Evolutionary conservation across 2,888 invertebrate species (phyloP), one percentile per base, ranked within the genome.

Genomic region (Melanotus villosus): DNA sequence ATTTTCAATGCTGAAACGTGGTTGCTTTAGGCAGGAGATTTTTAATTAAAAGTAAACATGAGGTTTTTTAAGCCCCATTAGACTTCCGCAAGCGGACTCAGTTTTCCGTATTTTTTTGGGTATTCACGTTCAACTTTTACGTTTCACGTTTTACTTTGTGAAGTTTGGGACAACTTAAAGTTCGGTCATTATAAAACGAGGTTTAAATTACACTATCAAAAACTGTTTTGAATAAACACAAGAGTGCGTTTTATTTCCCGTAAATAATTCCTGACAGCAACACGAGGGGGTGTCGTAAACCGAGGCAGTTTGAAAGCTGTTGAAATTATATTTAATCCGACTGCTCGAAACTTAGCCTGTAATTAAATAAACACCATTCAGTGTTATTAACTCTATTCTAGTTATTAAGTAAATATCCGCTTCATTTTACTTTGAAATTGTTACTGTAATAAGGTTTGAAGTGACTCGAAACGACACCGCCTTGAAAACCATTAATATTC

Each of bases 401-500:
- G 32, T 38, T 57, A 38, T 64, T 64, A 56, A 64, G 32, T 54
- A 45, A 50, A 64, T 64, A 50, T 65, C 45, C 59, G 38, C 41
- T 56, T 41, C 54, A 36, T 66, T 60, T 60, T 57, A 66, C 50
- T 66, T 66, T 60, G 52, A 60, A 60, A 66, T 66, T 60, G 50
- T 60, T 30, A 45, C 63, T 43, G 23, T 50, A 64, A 68, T 68
- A 63, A 64, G 36, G 63, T 26, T 26, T 62, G 47, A 62, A 62
- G 60, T 62, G 57, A 36, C 47, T 57, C 45, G 43, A 45, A 56
- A 50, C 34, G 62, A 63, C 67, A 68, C 65, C 63, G 63, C 56
- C 63, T 64, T 34, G 57, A 63, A 56, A 62, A 23, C 38, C 62
- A 68, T 68, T 64, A 68, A 68, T 68, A 68, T 68, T 68, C 68